phyloP scores from a whole-genome alignment of 2,888 invertebrate genomes.

The Mylabris sibirica region DNA sequence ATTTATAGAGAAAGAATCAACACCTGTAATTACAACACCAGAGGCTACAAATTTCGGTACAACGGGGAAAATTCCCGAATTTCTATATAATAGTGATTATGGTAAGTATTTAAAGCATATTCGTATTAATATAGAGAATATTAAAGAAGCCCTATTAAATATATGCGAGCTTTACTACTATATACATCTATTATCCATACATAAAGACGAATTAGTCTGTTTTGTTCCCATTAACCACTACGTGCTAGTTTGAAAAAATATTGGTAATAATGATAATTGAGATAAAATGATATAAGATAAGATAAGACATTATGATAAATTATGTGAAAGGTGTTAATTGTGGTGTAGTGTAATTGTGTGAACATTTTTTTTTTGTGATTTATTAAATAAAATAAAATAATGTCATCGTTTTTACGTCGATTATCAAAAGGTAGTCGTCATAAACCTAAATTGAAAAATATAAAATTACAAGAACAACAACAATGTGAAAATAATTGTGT shows the following conservation, averaged over 20 bases:
- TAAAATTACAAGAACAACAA: background rate
- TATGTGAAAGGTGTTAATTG: background rate
- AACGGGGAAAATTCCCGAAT: constrained; percentile 55
- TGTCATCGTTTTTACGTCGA: constrained; percentile 24
- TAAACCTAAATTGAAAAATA: background rate
- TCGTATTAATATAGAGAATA: background rate
- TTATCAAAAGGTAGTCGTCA: constrained; percentile 15
- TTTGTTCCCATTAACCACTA: background rate
- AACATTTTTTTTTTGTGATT: background rate
- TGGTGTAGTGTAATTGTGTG: background rate
- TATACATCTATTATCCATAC: background rate
- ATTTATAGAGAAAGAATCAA: constrained; percentile 47
- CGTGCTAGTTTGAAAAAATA: background rate
- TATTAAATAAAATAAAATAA: background rate
- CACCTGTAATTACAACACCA: constrained; percentile 43
- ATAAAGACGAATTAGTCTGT: background rate
- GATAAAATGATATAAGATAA: background rate
- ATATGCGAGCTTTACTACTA: background rate
- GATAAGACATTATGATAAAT: background rate
- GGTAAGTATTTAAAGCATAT: constrained; percentile 56
- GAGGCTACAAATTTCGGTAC: constrained; percentile 56
- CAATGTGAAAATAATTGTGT: background rate
- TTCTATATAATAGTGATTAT: constrained; percentile 57
- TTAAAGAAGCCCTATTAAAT: background rate
- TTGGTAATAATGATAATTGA: background rate